Base-by-base conservation (phyloP, 2,797 vertebrate genomes). In the Saguinus oedipus region DNA sequence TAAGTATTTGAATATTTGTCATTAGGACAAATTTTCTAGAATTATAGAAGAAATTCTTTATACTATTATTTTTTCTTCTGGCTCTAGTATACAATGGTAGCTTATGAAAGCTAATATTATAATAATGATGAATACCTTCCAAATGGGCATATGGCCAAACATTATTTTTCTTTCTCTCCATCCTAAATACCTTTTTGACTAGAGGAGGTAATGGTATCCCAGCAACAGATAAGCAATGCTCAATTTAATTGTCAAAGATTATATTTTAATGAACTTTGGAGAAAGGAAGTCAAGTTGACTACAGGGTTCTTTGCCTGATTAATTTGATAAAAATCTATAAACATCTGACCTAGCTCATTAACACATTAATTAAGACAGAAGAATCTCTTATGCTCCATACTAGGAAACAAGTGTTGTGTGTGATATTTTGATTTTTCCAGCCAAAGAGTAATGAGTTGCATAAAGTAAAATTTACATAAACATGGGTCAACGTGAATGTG, bases 281-380 rank as follows among this genome's bases (percentile, higher is more conserved):
- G 93, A 81, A 97, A 78, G 26, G 74, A 96, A 97, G 59, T 94
- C 86, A 95, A 97, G 88, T 93, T 95, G 81, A 96, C 95, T 94
- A 82, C 57, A 85, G 61, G 75, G 91, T 94, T 96, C 74, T 96
- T 93, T 96, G 78, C 95, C 79, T 96, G 94, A 96, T 97, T 98
- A 96, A 97, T 97, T 93, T 96, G 83, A 97, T 88, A 70, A 97
- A 97, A 97, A 91, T 97, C 97, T 96, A 95, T 97, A 96, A 98
- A 97, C 90, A 97, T 96, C 82, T 97, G 93, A 97, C 97, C 96
- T 96, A 89, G 46, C 64, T 97, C 93, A 97, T 98, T 97, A 95
- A 96, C 96, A 44, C 80, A 0, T 96, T 95, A 36, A 20, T 0
- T 61, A 59, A 70, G 92, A 92, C 78, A 96, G 70, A 94, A 85